Evolutionary conservation across 2,113 vertebrate species (phyloP).

Genomic region (Pardalotus punctatus): DNA sequence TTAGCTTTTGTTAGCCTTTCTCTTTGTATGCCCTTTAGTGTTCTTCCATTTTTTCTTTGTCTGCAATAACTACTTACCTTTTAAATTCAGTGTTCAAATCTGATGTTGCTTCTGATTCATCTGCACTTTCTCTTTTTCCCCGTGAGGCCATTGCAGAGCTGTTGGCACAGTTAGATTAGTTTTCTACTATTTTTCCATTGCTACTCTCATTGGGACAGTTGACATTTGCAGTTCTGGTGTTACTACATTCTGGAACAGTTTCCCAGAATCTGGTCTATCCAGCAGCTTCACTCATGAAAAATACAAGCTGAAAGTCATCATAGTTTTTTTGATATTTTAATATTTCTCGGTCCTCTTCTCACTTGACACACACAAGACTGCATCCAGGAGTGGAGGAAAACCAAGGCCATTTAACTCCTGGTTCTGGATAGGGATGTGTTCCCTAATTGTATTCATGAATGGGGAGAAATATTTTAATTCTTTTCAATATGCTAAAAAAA

Average conservation of each 20-base stretch:
- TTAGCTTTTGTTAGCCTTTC: not conserved
- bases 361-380: not conserved
- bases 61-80: not conserved
- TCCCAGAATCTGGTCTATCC: not conserved
- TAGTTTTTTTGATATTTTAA: not conserved
- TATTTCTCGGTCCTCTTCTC: not conserved
- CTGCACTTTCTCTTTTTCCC: not conserved
- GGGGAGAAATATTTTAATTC: not conserved
- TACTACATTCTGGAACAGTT: not conserved
- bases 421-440: not conserved
- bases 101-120: not conserved
- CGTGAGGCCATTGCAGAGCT: not conserved
- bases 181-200: not conserved
- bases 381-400: not conserved
- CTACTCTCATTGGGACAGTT: not conserved
- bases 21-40: not conserved
- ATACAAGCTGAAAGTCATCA: not conserved
- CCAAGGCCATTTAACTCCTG: not conserved
- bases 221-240: not conserved
- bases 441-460: not conserved
- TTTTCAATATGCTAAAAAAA: not conserved
- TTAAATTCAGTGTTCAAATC: not conserved
- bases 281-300: not conserved
- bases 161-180: not conserved
- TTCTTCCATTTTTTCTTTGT: not conserved